These are phyloP conservation scores for Acrocera orbiculus DNA, from an alignment of 2,888 invertebrate genomes.

Conservation along the genomic window DNA sequence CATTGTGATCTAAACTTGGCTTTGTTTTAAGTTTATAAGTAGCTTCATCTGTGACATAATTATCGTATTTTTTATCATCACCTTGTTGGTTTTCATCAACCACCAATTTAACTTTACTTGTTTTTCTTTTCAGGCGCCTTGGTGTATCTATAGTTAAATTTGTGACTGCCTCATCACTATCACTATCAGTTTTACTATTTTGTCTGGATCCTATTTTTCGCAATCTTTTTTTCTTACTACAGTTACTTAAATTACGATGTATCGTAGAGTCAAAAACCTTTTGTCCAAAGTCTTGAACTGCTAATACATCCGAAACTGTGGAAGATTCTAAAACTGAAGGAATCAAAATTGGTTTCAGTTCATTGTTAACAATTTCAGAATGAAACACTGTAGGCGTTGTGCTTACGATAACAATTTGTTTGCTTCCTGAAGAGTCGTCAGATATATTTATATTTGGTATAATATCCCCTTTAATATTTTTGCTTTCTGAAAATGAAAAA, in stretches of 20 bases:
- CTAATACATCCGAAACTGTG: neutral
- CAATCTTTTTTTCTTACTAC: constrained; percentile 23
- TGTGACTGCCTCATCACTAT: constrained; percentile 24
- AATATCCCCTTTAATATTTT: too few relatives aligned
- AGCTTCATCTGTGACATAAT: constrained; percentile 23
- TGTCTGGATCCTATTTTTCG: constrained; percentile 30
- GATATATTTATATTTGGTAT: too few relatives aligned
- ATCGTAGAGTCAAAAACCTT: too few relatives aligned
- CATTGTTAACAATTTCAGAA: constrained; percentile 9
- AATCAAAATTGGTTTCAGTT: constrained; percentile 5
- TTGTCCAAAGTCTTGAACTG: neutral
- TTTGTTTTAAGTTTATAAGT: constrained; percentile 28
- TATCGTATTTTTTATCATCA: constrained; percentile 20
- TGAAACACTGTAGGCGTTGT: constrained; percentile 11
- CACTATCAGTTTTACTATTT: constrained; percentile 31
- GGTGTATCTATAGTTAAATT: constrained; percentile 24
- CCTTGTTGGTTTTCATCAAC: constrained; percentile 13
- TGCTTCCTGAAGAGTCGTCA: constrained; percentile 9
- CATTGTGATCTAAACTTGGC: constrained; percentile 22
- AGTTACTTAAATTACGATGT: constrained; percentile 14
- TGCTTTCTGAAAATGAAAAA: too few relatives aligned
- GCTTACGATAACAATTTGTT: constrained; percentile 11
- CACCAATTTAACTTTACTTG: constrained; percentile 19
- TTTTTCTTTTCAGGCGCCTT: constrained; percentile 27
- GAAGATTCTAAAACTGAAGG: neutral